Evolutionary conservation across 2,113 vertebrate genomes (phyloP), one percentile per base, ranked within the genome.

Genomic region (Macaca nemestrina): DNA sequence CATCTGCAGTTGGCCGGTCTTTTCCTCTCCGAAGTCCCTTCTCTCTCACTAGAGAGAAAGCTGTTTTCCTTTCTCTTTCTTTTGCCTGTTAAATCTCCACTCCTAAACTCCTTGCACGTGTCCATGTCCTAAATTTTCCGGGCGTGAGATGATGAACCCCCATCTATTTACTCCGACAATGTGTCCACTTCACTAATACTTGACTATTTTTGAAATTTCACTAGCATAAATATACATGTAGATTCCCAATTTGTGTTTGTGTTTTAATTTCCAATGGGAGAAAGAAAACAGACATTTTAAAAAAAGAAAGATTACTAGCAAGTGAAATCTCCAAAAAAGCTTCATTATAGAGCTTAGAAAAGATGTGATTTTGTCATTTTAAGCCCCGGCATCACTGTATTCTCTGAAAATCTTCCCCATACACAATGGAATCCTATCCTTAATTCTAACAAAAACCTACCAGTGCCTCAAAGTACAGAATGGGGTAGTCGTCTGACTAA

Each of bases 201-300:
- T 83, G 55, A 73, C 45, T 35, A 10, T 43, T 70, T 75, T 52
- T 85, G 25, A 79, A 93, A 79, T 85, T 91, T 92, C 18, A 94
- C 68, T 38, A 72, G 50, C 30, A 8, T 35, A 93, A 73, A 17
- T 72, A 86, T 43, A 82, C n/a, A 90, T 43, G 72, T 35, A 22
- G 25, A 81, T 32, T 61, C 38, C 84, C 82, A 75, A 84, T 48
- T 50, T 68, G 12, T 23, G 25, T 72, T 25, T 68, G 61, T 64
- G 61, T 64, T 86, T 96, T 93, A 92, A 97, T 52, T 43, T 89
- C 72, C 84, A 94, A 52, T 30, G 57, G 18, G 23, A 72, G 61
- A 75, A 97, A 22, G 30, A 94, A 96, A 90, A 90, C 23, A 96
- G 16, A 83, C 7, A 70, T 57, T 67, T 45, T 81, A 11, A 76